Evolutionary conservation across 2,888 invertebrate genomes (phyloP).

Genomic region (Pachydiplax longipennis): DNA sequence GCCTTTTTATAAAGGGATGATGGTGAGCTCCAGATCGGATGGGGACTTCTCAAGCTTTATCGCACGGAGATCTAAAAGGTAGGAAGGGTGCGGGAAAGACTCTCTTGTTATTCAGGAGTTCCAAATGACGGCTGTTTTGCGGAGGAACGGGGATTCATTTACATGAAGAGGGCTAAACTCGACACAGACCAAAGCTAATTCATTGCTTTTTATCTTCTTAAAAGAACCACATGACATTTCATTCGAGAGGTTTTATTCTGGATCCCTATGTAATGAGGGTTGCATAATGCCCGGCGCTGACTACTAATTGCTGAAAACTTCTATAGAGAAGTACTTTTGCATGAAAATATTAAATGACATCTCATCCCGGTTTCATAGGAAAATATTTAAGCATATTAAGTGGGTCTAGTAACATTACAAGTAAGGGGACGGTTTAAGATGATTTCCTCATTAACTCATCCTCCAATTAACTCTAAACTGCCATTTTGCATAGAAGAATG

Average conservation of each 20-base stretch:
- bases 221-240: background rate
- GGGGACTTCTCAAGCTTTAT: constrained; percentile 5
- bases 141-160: constrained; percentile 1
- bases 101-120: constrained; percentile 7
- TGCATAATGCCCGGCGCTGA: background rate
- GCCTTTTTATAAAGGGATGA: constrained; percentile 28
- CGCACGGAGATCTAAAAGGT: constrained; percentile 9
- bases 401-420: too few species aligned
- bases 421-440: too few species aligned
- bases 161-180: constrained; percentile 13
- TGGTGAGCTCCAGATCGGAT: constrained; percentile 5
- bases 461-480: too few species aligned
- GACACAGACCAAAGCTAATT: background rate
- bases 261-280: background rate
- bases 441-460: too few species aligned
- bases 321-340: too few species aligned
- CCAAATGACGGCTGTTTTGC: background rate
- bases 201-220: background rate
- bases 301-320: too few species aligned
- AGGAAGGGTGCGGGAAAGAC: background rate
- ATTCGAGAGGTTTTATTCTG: background rate
- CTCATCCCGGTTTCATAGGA: too few species aligned
- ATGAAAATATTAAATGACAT: too few species aligned
- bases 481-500: too few species aligned
- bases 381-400: too few species aligned